These are phyloP conservation scores for Penaeus monodon DNA, from an alignment of 2,888 invertebrate genomes.

Conservation along the genomic window DNA sequence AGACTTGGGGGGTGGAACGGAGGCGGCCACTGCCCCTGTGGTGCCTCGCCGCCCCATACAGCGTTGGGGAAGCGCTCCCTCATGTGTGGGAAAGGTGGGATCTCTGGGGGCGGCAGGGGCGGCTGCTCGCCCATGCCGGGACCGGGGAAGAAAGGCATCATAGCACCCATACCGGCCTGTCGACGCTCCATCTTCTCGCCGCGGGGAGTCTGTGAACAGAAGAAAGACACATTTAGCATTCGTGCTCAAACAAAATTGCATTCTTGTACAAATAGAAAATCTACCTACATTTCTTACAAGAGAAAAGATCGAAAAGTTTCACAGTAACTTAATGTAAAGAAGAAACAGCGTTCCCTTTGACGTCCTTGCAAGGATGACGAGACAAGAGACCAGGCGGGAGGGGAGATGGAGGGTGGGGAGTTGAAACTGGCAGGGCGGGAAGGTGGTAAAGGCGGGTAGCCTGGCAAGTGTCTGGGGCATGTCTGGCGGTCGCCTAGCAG, in stretches of 20 bases:
- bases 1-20: conserved; percentile 63
- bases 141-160: conserved; percentile 65
- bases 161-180: conserved; percentile 63
- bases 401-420: neutral
- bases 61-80: conserved; percentile 62
- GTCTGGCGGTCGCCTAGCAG: neutral
- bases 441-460: too few species aligned
- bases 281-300: neutral
- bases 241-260: too few species aligned
- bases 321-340: too few species aligned
- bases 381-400: neutral
- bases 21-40: conserved; percentile 62
- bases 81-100: conserved; percentile 63
- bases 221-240: conserved; percentile 6
- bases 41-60: conserved; percentile 62
- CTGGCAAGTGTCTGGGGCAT: too few species aligned
- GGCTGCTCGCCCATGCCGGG: conserved; percentile 61
- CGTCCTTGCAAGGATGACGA: neutral
- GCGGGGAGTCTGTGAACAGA: conserved; percentile 60
- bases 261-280: too few species aligned
- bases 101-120: conserved; percentile 60
- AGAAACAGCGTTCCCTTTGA: neutral
- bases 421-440: too few species aligned
- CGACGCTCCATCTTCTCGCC: conserved; percentile 65
- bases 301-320: neutral